Conservation (phyloP, 2,797 vertebrate genomes). For the Chloroceryle inda region DNA sequence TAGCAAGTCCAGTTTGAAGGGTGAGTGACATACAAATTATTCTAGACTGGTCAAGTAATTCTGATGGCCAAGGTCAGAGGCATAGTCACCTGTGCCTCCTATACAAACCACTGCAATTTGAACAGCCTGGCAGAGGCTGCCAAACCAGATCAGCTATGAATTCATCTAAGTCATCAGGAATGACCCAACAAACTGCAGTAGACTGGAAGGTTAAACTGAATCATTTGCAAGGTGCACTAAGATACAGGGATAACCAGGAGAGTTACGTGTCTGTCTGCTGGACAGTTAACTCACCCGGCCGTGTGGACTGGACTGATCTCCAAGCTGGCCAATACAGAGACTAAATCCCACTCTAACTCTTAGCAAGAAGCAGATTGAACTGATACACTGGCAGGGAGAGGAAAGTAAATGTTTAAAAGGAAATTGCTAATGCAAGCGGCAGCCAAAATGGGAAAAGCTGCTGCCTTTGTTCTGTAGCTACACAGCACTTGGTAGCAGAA, state of each 20-base stretch:
- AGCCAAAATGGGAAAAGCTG: not conserved
- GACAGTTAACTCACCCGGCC: not conserved
- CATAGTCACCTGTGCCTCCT: not conserved
- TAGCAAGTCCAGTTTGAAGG: not conserved
- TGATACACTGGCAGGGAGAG: not conserved
- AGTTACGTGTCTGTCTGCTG: not conserved
- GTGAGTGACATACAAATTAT: not conserved
- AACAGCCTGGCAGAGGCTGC: not conserved
- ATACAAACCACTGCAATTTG: not conserved
- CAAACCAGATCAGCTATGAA: not conserved
- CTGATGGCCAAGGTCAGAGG: not conserved
- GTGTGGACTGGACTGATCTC: not conserved
- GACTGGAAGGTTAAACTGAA: not conserved
- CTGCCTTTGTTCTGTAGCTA: not conserved
- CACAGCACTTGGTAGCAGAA: not conserved
- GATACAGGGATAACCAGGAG: not conserved
- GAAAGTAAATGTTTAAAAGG: not conserved
- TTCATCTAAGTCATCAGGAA: not conserved
- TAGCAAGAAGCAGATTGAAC: not conserved
- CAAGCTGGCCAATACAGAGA: not conserved
- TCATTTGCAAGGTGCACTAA: not conserved
- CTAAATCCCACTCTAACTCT: not conserved
- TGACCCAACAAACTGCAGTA: not conserved
- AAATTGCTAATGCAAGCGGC: not conserved
- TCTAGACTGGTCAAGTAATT: not conserved